A percentile compares a stretch with the other conserved stretches of the same genome.
These are phyloP conservation scores for Gephyroberyx darwinii DNA, from an alignment of 2,797 vertebrate genomes.

Conservation along the genomic window DNA sequence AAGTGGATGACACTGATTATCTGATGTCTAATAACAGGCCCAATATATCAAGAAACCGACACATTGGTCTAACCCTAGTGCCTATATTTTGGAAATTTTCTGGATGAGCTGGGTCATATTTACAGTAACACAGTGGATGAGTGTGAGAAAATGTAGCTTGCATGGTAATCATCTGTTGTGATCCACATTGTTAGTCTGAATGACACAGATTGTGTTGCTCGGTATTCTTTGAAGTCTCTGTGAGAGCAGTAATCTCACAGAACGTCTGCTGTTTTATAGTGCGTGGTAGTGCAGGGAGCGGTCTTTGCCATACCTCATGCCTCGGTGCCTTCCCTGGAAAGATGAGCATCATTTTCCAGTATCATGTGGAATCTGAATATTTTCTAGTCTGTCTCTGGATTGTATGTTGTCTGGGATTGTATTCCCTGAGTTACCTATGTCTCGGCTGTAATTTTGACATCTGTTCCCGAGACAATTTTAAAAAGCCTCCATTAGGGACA, in stretches of 20 bases:
- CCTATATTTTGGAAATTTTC: neutral
- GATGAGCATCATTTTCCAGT: neutral
- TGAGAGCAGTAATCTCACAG: constrained; percentile 39
- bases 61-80: neutral
- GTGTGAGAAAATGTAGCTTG: constrained; percentile 40
- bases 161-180: constrained; percentile 5
- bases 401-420: constrained; percentile 6
- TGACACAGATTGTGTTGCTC: constrained; percentile 18
- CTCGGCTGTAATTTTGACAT: constrained; percentile 18
- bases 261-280: constrained; percentile 22
- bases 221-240: constrained; percentile 51
- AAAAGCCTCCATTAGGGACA: constrained; percentile 11
- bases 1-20: too few species aligned
- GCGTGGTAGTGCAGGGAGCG: neutral
- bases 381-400: neutral
- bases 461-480: constrained; percentile 18
- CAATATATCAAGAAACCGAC: neutral
- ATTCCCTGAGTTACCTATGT: neutral
- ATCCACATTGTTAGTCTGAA: constrained; percentile 25
- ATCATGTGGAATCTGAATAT: neutral
- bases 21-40: neutral
- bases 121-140: constrained; percentile 2
- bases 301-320: neutral
- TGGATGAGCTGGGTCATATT: constrained; percentile 14
- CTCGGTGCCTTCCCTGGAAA: neutral